Conservation (phyloP, 2,113 vertebrate species). For the Leucosticte australis region DNA sequence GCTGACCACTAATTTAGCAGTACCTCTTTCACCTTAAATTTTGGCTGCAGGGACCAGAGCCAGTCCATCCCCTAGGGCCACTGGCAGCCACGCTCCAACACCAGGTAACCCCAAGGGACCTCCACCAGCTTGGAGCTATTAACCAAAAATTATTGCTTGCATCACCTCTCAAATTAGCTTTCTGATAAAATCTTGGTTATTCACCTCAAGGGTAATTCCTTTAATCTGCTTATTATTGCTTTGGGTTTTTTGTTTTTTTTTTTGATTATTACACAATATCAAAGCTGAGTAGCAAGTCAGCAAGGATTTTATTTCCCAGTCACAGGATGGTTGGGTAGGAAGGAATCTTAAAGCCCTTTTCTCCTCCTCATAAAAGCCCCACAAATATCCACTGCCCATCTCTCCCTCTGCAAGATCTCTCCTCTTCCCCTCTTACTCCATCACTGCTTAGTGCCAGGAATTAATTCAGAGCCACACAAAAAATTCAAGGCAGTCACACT, state of each 20-base stretch:
- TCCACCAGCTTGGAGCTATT: background rate
- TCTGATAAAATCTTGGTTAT: constrained; percentile 7
- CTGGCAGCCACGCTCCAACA: accelerated
- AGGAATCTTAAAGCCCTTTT: background rate
- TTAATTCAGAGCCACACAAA: background rate
- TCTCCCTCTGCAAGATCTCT: background rate
- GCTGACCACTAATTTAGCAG: background rate
- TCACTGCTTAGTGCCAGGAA: background rate
- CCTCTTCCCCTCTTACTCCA: background rate
- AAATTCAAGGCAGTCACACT: accelerated
- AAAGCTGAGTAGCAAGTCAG: constrained; percentile 23
- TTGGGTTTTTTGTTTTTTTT: background rate
- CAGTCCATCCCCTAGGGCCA: background rate
- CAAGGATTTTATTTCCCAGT: background rate
- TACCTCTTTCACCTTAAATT: background rate
- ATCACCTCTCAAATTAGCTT: constrained; percentile 42
- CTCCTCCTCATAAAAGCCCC: background rate
- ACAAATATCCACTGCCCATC: background rate
- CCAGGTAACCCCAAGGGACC: background rate
- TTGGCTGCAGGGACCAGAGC: background rate
- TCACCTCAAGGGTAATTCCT: constrained; percentile 43
- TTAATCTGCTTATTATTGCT: constrained; percentile 34
- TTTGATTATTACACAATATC: background rate
- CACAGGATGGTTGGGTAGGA: background rate
- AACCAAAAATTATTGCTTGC: constrained; percentile 39